Conservation (phyloP, 2,888 invertebrate genomes). For the Melanchra persicariae region DNA sequence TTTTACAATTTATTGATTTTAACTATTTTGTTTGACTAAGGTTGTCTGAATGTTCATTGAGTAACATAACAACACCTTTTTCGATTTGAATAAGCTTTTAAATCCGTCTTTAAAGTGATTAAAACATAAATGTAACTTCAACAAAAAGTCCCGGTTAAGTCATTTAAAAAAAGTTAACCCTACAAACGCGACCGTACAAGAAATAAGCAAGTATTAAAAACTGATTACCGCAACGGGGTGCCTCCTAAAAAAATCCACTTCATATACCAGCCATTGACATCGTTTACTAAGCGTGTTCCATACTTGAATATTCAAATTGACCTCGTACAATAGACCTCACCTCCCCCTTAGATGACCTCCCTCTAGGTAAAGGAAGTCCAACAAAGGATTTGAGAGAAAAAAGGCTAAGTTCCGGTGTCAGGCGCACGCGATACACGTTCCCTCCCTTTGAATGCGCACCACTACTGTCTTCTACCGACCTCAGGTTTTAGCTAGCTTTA, state of each 20-base stretch:
- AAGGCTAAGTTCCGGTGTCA: conserved; percentile 86
- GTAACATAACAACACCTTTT: neutral
- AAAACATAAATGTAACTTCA: neutral
- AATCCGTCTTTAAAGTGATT: neutral
- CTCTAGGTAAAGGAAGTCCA: conserved; percentile 80
- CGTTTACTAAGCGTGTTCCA: conserved; percentile 79
- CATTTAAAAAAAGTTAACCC: conserved; percentile 37
- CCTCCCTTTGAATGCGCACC: conserved; percentile 65
- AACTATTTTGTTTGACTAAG: conserved; percentile 31
- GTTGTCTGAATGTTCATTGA: conserved; percentile 30
- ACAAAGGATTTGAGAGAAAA: conserved; percentile 85
- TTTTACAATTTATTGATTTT: conserved; percentile 30
- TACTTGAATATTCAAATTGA: conserved; percentile 88
- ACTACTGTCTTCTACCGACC: conserved; percentile 64
- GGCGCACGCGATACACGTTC: conserved; percentile 76
- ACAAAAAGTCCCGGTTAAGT: conserved; percentile 5
- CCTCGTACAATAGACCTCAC: conserved; percentile 77
- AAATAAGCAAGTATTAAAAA: conserved; percentile 58
- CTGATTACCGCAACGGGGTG: conserved; percentile 62
- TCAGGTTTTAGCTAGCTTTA: conserved; percentile 64
- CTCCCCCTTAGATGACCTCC: conserved; percentile 68
- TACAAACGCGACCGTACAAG: conserved; percentile 35
- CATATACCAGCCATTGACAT: conserved; percentile 74
- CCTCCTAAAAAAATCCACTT: conserved; percentile 61
- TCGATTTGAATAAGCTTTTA: neutral